These are phyloP conservation scores for Sepioteuthis lessoniana DNA, from an alignment of 2,888 invertebrate species.

Conservation along the genomic window DNA sequence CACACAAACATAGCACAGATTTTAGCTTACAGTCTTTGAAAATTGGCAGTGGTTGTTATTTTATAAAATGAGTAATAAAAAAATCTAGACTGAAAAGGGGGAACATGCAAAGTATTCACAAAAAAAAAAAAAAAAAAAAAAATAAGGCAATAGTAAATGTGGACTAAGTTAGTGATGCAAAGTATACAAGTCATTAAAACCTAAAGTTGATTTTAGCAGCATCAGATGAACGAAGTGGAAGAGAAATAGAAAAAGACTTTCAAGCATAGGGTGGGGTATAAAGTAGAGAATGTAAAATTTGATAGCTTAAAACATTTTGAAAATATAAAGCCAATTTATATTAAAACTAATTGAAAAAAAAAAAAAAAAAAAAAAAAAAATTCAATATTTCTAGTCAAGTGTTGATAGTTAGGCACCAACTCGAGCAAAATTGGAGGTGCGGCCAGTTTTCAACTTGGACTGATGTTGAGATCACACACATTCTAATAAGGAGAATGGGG, in stretches of 20 bases:
- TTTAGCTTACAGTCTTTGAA: not conserved
- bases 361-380: too few relatives aligned
- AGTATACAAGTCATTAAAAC: not conserved
- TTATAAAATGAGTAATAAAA: not conserved
- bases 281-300: not conserved
- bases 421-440: not conserved
- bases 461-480: not conserved
- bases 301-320: not conserved
- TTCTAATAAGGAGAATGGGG: not conserved
- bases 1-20: not conserved
- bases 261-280: too few relatives aligned
- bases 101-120: too few relatives aligned
- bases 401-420: not conserved
- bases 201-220: not conserved
- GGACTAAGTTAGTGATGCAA: too few relatives aligned
- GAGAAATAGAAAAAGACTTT: not conserved
- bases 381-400: not conserved
- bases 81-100: not conserved
- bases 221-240: not conserved
- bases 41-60: not conserved
- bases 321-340: constrained; percentile 15
- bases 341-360: not conserved
- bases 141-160: too few relatives aligned
- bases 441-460: not conserved
- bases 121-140: not conserved